Evolutionary conservation across 2,797 vertebrate genomes (phyloP).

Genomic region (Protosalanx chinensis): DNA sequence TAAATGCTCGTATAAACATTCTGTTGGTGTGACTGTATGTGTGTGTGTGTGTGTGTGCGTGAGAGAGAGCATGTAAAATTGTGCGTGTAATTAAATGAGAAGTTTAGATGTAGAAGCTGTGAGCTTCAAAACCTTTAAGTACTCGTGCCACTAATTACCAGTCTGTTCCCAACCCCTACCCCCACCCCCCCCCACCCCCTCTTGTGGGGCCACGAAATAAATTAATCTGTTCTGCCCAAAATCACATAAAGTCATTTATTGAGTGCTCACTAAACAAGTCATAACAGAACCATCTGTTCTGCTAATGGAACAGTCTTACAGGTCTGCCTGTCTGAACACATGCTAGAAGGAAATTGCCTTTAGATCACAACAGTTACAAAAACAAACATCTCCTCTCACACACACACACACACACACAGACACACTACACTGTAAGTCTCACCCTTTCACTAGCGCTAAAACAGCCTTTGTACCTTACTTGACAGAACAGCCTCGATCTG

Average conservation of each 20-base stretch:
- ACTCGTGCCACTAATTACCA: constrained; percentile 48
- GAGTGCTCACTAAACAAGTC: constrained; percentile 17
- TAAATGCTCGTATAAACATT: no score
- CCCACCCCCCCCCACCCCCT: no score
- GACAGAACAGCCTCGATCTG: not conserved
- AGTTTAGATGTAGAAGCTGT: constrained; percentile 27
- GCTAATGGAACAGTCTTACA: not conserved
- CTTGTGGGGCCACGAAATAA: not conserved
- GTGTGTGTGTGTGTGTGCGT: no score
- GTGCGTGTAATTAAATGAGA: constrained; percentile 15
- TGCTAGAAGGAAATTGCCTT: not conserved
- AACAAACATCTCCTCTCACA: constrained; percentile 1
- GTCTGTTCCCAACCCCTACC: constrained; percentile 9
- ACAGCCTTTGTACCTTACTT: not conserved
- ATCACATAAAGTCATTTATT: constrained; percentile 24
- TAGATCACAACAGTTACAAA: constrained; percentile 22
- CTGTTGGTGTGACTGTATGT: no score
- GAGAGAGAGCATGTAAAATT: constrained; percentile 13
- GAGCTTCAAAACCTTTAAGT: constrained; percentile 39
- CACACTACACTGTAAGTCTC: not conserved
- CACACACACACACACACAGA: constrained; percentile 11
- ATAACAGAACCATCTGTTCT: constrained; percentile 12
- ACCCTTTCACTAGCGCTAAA: not conserved
- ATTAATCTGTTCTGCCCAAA: constrained; percentile 5
- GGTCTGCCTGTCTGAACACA: constrained; percentile 1